A percentile compares a stretch with the other conserved stretches of the same genome.
phyloP scores from a whole-genome alignment of 2,888 invertebrate species.

The Halocaridina rubra region DNA sequence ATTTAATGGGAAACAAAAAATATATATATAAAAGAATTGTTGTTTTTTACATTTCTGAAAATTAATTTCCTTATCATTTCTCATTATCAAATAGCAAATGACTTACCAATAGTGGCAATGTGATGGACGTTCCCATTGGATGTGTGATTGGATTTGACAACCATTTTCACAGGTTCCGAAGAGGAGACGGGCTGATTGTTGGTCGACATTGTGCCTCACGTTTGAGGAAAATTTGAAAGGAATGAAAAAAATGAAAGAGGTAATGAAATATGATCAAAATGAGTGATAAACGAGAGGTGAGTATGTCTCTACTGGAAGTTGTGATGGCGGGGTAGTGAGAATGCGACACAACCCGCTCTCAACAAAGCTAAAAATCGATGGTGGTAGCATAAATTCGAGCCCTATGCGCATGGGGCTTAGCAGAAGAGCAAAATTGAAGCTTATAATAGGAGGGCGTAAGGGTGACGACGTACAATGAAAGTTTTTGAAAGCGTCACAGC shows the following conservation, averaged over 20 bases:
- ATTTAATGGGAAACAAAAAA: background rate
- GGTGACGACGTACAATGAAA: too few species aligned
- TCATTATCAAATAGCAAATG: background rate
- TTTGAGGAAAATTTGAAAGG: background rate
- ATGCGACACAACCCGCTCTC: conserved; percentile 35
- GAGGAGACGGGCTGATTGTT: conserved; percentile 41
- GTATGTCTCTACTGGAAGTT: background rate
- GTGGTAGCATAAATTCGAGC: conserved; percentile 24
- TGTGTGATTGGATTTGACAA: conserved; percentile 55
- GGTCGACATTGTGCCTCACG: conserved; percentile 40
- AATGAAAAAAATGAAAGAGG: background rate
- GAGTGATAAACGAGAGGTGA: background rate
- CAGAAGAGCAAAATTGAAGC: too few species aligned
- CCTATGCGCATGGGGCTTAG: background rate
- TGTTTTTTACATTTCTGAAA: background rate
- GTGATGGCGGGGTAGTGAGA: background rate
- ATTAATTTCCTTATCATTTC: background rate
- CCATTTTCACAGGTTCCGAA: conserved; percentile 54
- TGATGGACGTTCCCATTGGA: conserved; percentile 57
- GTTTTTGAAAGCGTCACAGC: too few species aligned
- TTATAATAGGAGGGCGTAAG: too few species aligned
- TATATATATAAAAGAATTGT: background rate
- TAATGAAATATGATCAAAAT: too few species aligned
- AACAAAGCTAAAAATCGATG: conserved; percentile 54
- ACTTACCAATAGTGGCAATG: conserved; percentile 60